phyloP scores from a whole-genome alignment of 2,888 invertebrate species.

The Cenopis cana region DNA sequence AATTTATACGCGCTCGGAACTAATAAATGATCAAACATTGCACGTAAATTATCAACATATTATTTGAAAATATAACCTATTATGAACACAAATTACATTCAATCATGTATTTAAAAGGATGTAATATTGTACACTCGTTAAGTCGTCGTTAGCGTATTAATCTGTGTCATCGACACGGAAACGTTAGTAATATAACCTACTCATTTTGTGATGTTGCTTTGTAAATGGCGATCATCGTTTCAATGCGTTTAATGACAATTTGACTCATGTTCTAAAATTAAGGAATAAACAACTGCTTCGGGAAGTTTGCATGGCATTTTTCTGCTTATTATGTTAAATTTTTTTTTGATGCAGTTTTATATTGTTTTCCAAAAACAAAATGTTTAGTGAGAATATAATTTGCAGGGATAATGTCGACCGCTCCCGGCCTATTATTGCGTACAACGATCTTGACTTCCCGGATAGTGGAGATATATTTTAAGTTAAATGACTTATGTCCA shows the following conservation, averaged over 20 bases:
- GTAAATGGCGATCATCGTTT: conserved; percentile 3
- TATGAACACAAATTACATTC: conserved; percentile 15
- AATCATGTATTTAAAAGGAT: conserved; percentile 27
- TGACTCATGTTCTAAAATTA: conserved; percentile 2
- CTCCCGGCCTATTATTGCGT: conserved; percentile 92
- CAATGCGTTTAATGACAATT: conserved; percentile 1
- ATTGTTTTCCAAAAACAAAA: conserved; percentile 41
- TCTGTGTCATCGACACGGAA: conserved; percentile 41
- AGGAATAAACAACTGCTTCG: neutral
- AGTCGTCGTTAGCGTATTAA: conserved; percentile 36
- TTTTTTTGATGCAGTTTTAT: neutral
- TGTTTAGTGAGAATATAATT: conserved; percentile 74
- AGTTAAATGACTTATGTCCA: conserved; percentile 56
- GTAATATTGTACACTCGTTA: conserved; percentile 40
- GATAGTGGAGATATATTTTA: conserved; percentile 92
- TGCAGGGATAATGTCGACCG: conserved; percentile 88
- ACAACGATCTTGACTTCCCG: conserved; percentile 96
- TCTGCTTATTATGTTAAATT: conserved; percentile 1
- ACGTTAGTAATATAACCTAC: conserved; percentile 11
- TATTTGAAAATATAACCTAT: conserved; percentile 1
- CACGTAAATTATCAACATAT: neutral
- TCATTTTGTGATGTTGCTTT: conserved; percentile 21
- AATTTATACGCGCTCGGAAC: neutral
- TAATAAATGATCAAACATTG: conserved; percentile 4
- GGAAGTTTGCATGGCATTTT: conserved; percentile 24